Conservation (phyloP, 2,113 vertebrate species). For the Engystomops pustulosus region DNA sequence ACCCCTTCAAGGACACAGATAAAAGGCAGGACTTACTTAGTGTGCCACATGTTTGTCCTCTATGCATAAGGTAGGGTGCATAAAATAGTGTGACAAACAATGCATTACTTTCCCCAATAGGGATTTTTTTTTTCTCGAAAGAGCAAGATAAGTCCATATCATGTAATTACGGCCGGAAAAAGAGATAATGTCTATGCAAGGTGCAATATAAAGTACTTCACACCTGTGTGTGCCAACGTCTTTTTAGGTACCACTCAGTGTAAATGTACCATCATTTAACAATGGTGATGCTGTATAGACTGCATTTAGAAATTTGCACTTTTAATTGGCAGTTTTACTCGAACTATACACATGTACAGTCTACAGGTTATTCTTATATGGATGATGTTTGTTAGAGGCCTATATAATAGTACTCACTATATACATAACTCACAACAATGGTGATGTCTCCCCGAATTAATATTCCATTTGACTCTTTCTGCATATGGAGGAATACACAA, state of each 20-base stretch:
- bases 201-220: conserved; percentile 37
- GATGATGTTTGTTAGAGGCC: not conserved
- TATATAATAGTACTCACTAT: no score
- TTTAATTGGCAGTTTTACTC: not conserved
- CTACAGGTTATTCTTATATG: not conserved
- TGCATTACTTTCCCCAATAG: no score
- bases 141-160: conserved; percentile 1
- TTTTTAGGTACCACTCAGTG: conserved; percentile 30
- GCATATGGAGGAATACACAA: no score
- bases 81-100: no score
- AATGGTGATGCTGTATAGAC: not conserved
- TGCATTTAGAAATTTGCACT: not conserved
- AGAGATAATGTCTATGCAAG: not conserved
- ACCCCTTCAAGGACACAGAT: no score
- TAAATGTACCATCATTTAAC: conserved; percentile 23
- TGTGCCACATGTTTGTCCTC: no score
- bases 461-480: no score
- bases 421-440: no score
- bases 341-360: not conserved
- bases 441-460: no score
- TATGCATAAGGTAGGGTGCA: no score
- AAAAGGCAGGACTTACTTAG: no score
- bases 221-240: conserved; percentile 8
- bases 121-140: not conserved
- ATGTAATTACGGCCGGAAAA: conserved; percentile 7